Evolutionary conservation across 1,140 invertebrate genomes (phyloP).

Genomic region (Oncopeltus fasciatus): DNA sequence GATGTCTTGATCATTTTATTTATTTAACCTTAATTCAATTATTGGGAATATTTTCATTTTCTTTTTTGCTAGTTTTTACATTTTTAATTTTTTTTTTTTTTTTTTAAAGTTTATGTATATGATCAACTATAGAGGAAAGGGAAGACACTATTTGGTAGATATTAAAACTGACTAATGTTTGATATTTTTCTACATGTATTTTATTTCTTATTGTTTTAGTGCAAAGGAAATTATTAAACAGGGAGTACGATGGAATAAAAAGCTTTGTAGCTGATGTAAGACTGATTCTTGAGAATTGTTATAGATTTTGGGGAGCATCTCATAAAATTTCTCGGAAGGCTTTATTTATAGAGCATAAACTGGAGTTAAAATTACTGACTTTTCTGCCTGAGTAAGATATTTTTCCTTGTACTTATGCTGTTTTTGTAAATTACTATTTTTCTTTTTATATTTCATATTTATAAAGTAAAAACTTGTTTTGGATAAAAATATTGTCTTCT

Average conservation of each 20-base stretch:
- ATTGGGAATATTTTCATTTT: no score
- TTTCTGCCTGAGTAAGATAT: conserved; percentile 29
- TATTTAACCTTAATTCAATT: no score
- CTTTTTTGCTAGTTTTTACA: no score
- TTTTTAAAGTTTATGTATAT: not conserved
- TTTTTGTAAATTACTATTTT: not conserved
- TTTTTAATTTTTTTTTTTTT: no score
- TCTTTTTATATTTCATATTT: not conserved
- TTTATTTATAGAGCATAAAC: conserved; percentile 33
- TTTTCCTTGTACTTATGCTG: conserved; percentile 4
- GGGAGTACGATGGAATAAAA: conserved; percentile 31
- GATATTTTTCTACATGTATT: not conserved
- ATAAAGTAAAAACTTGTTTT: no score
- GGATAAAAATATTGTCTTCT: no score
- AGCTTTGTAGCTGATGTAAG: conserved; percentile 36
- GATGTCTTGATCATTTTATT: no score
- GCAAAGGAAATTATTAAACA: conserved; percentile 31
- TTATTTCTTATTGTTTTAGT: conserved; percentile 29
- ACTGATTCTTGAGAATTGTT: conserved; percentile 38
- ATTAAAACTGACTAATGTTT: not conserved
- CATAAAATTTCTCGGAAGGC: conserved; percentile 34
- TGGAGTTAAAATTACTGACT: conserved; percentile 35
- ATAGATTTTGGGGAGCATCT: conserved; percentile 35
- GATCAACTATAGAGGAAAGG: not conserved
- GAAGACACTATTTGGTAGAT: not conserved